These are phyloP conservation scores for Pachyramphus minor DNA, from an alignment of 2,113 vertebrate genomes.

Conservation along the genomic window DNA sequence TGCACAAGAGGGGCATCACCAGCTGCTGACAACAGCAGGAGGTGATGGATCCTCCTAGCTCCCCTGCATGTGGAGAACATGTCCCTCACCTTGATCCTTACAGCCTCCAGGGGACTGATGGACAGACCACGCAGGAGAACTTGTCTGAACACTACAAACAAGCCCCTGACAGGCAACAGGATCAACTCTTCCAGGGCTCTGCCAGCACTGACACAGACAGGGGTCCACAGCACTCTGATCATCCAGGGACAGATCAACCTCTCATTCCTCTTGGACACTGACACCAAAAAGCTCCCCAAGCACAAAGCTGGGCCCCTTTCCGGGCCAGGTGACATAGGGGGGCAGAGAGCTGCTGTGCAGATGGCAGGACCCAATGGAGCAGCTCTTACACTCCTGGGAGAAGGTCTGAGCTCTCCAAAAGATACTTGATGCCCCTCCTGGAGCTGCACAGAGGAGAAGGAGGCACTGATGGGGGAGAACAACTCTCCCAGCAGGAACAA, in stretches of 20 bases:
- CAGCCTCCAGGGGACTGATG: not conserved
- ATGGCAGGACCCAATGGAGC: rapidly evolving
- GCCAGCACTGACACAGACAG: not conserved
- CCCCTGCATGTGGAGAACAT: rapidly evolving
- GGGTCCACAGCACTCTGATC: not conserved
- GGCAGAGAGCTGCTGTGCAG: not conserved
- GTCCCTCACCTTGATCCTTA: not conserved
- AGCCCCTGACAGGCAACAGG: not conserved
- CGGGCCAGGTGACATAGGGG: too few species aligned
- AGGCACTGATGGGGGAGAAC: not conserved
- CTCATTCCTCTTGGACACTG: not conserved
- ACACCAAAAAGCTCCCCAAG: not conserved
- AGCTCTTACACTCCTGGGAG: not conserved
- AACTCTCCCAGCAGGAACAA: not conserved
- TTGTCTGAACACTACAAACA: not conserved
- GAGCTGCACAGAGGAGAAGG: not conserved
- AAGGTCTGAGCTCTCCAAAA: not conserved
- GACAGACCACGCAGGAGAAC: not conserved
- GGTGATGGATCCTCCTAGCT: not conserved
- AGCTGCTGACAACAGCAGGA: not conserved
- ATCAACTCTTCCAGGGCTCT: rapidly evolving
- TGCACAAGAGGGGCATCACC: not conserved
- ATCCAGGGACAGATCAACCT: not conserved
- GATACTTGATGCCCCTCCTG: not conserved
- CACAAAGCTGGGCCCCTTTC: not conserved